Evolutionary conservation across 2,888 invertebrate genomes (phyloP), one percentile per base, ranked within the genome.

Genomic region (Cecidostiba fungosa): DNA sequence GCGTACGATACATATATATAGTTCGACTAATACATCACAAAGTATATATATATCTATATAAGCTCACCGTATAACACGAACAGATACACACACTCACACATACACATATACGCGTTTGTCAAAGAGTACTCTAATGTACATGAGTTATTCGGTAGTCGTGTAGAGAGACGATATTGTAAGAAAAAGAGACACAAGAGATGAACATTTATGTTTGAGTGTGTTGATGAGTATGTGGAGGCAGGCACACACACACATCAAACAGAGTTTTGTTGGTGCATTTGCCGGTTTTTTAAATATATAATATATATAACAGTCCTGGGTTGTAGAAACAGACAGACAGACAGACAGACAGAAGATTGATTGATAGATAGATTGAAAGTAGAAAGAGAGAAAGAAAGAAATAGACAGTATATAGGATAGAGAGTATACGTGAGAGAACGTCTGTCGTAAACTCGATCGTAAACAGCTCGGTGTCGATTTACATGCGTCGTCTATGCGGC

Each of bases 401-500:
- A 54, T 6, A 59, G 26, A 23, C 1, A 54, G 5, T 2, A 12
- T 5, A 6, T 23, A 6, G n/a, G 3, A 8, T 32, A 39, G 10
- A 81, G 16, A 19, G n/a, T 72, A n/a, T n/a, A 26, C 39, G 19
- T 62, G 59, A 4, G 29, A 36, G n/a, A 59, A 1, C 26, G 47
- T 16, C 54, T 77, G 77, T 59, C 77, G 77, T 77, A 77, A 77
- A 59, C 77, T 59, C 77, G 47, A 29, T 59, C 77, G 77, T 77
- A 62, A 77, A 62, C 16, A 32, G 19, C 6, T 10, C 0, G 59
- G 12, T 32, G 23, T 36, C 39, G 77, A 62, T 77, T 77, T 77
- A 59, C 77, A 36, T 62, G 62, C 29, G 26, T 3, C 62, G 39
- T 62, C n/a, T n/a, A 16, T 62, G 62, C 16, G 50, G 50, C 50